phyloP scores from a whole-genome alignment of 2,113 vertebrate species.

The Hyperoodon ampullatus region DNA sequence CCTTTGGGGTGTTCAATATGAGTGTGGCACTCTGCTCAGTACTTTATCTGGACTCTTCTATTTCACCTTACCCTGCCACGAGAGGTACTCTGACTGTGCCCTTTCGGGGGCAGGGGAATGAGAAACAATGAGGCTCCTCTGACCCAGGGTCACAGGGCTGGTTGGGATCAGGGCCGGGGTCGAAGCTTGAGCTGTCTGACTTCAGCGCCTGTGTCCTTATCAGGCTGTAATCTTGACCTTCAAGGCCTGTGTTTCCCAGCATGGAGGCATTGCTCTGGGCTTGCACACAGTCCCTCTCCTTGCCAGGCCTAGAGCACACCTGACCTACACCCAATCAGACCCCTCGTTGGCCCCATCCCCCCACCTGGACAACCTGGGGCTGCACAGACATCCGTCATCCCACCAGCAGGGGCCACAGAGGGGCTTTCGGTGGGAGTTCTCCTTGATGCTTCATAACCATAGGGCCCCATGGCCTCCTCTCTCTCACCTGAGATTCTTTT shows the following conservation, averaged over 20 bases:
- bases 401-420: not conserved
- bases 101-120: not conserved
- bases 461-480: not conserved
- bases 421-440: not conserved
- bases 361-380: not conserved
- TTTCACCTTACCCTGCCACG: not conserved
- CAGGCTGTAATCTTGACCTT: not conserved
- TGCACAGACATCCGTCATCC: not conserved
- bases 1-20: not conserved
- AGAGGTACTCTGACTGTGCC: not conserved
- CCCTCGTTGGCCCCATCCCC: not conserved
- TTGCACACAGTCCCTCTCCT: not conserved
- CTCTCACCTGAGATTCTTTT: not conserved
- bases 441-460: not conserved
- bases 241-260: not conserved
- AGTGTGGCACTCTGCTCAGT: not conserved
- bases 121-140: not conserved
- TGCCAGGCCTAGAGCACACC: not conserved
- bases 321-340: rapidly evolving
- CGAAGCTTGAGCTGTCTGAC: not conserved
- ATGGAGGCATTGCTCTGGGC: not conserved
- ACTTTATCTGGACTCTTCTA: not conserved
- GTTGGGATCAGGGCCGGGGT: not conserved
- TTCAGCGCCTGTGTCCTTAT: not conserved
- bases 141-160: not conserved